These are phyloP conservation scores for Muscina levida DNA, from an alignment of 2,888 invertebrate genomes.

Conservation along the genomic window DNA sequence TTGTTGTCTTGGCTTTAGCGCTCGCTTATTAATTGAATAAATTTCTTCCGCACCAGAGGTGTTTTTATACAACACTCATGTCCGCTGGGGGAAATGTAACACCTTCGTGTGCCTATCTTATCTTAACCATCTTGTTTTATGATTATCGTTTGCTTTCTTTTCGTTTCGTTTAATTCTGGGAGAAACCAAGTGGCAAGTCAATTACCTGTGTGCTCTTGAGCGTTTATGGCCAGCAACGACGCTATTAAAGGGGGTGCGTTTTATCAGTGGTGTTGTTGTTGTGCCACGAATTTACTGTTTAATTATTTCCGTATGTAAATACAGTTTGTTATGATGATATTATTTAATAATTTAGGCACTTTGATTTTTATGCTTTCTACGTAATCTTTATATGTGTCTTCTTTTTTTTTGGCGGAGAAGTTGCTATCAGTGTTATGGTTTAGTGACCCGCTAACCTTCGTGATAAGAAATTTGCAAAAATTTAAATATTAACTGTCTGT, in stretches of 20 bases:
- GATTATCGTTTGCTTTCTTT: background rate
- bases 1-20: constrained; percentile 20
- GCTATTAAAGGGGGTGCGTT: background rate
- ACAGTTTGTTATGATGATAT: constrained; percentile 40
- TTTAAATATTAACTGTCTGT: too few relatives aligned
- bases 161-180: background rate
- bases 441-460: constrained; percentile 37
- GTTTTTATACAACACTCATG: constrained; percentile 14
- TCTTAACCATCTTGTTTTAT: constrained; percentile 37
- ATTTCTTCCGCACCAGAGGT: background rate
- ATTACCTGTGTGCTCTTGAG: background rate
- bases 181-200: background rate
- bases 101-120: constrained; percentile 41
- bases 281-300: background rate
- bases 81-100: constrained; percentile 9
- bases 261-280: background rate
- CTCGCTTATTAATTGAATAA: constrained; percentile 22
- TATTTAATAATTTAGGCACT: background rate
- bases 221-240: background rate
- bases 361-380: background rate
- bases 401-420: too few relatives aligned
- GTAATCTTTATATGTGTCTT: background rate
- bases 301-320: constrained; percentile 40
- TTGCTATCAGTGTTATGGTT: background rate
- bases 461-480: constrained; percentile 26